These are phyloP conservation scores for Holothuria scabra DNA, from an alignment of 53 echinoderm and acorn worm species.

Conservation along the genomic window DNA sequence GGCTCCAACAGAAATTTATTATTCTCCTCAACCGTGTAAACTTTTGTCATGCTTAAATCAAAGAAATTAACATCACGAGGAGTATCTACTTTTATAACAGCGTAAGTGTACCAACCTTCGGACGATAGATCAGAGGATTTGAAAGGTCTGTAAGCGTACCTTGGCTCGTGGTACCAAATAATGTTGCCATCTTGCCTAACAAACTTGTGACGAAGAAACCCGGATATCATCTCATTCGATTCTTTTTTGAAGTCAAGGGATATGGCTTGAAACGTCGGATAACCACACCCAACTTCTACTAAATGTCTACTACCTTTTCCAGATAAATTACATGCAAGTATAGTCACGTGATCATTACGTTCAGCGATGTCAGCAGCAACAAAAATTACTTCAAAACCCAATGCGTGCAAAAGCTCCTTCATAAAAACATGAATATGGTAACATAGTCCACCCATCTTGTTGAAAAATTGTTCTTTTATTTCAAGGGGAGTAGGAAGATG, in stretches of 20 bases:
- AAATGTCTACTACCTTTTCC: slow-evolving; percentile 19
- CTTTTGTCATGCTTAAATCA: slow-evolving; percentile 5
- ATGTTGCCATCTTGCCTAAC: slow-evolving; percentile 16
- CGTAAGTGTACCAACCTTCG: slow-evolving; percentile 31
- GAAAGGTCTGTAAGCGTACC: neutral
- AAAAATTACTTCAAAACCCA: slow-evolving; percentile 29
- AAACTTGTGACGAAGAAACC: slow-evolving; percentile 43
- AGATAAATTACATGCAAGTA: slow-evolving; percentile 1
- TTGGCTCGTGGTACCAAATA: slow-evolving; percentile 46
- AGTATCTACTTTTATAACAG: slow-evolving; percentile 1
- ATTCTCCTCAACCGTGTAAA: slow-evolving; percentile 8
- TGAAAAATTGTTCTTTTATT: slow-evolving; percentile 15
- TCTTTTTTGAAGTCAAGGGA: slow-evolving; percentile 44
- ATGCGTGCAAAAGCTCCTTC: slow-evolving; percentile 24
- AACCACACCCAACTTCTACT: slow-evolving; percentile 52
- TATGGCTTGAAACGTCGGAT: slow-evolving; percentile 49
- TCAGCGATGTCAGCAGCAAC: slow-evolving; percentile 12
- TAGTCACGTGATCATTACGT: slow-evolving; percentile 20
- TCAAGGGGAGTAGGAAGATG: slow-evolving; percentile 21
- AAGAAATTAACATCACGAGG: slow-evolving; percentile 22
- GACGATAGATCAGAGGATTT: neutral
- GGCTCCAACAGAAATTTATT: slow-evolving; percentile 8
- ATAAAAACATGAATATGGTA: slow-evolving; percentile 27
- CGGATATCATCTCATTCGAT: slow-evolving; percentile 23
- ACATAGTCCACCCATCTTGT: slow-evolving; percentile 26